Evolutionary conservation across 2,797 vertebrate species (phyloP), one percentile per base, ranked within the genome.

Genomic region (Lepidocolaptes lacrymiger): DNA sequence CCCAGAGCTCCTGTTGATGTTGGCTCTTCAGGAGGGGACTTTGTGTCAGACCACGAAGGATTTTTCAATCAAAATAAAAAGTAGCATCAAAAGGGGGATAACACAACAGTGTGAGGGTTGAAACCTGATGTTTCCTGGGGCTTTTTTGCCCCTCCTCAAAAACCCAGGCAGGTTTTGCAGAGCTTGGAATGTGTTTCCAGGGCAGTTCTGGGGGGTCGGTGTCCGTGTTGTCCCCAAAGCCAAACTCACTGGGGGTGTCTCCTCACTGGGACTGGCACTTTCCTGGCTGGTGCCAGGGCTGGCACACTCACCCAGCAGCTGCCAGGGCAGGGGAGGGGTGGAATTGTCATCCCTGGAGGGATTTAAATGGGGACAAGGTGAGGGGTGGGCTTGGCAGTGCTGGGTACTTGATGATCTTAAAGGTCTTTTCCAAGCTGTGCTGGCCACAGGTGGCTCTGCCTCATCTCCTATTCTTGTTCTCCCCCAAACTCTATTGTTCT

Each of bases 141-240:
- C 21, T 56, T 74, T 18, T 18, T 24, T 36, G 19, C 14, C 12
- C 32, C 32, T 28, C 22, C 44, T 64, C 21, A 10, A 34, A 48
- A 66, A 9, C 14, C 21, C 14, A 12, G 2, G 9, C 27, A 26
- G 52, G 14, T 37, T 61, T 49, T 24, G 41, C 24, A 26, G 34
- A 43, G 30, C 52, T 69, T 2, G 11, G 74, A 4, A 24, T 2
- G 32, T 0, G 1, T 68, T 87, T 64, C 49, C 34, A 19, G 3
- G 0, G 7, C 6, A 26, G 58, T 12, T 30, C 51, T 37, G 46
- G 1, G 56, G 64, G 69, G 61, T 14, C 46, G 68, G 24, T 13
- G 34, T 9, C 55, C 27, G 16, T 1, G 3, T 4, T 49, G n/a
- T 4, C 36, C 43, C 41, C 0, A 0, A 5, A 3, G 11, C 41